Evolutionary conservation across 1,140 invertebrate genomes (phyloP), one percentile per base, ranked within the genome.

Genomic region (Lasioglossum albipes): DNA sequence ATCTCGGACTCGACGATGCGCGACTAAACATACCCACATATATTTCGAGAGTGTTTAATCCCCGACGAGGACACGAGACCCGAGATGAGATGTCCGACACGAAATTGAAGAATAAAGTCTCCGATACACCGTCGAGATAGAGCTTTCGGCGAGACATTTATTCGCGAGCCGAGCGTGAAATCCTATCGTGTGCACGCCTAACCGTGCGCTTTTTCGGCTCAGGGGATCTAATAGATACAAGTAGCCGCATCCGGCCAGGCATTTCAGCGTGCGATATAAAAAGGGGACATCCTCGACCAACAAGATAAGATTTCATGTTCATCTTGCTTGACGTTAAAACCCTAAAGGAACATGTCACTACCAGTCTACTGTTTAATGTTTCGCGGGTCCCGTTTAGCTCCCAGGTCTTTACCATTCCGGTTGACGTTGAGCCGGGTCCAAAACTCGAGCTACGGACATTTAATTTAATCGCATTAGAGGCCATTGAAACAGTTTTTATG

Each of bases 91-190:
- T 61, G 65, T 6, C n/a, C 42, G 69, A 78, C 81, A 36, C 69
- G 42, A 31, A 70, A 76, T 77, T 42, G 42, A 61, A 31, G 45
- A 68, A 16, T 41, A 59, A 68, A 68, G 57, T 22, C 61, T 54
- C n/a, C 75, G 79, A 85, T 86, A 54, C 75, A 52, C 45, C 41
- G 9, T n/a, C 7, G 9, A 85, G 84, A 82, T 85, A 82, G 45
- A 85, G 36, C 84, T 86, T 85, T 85, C 84, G 62, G n/a, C 84
- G 45, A 68, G 68, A 83, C 78, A 64, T 75, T 68, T 54, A 42
- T 13, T 16, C 41, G 45, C 9, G 64, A 68, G 71, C 70, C 61
- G 52, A 64, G 69, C 74, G 69, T 76, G 70, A 75, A 79, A 81
- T 45, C 57, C 36, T 5, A 16, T 57, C 42, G 7, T 65, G 70